Percentiles rank a stretch among this genome's conserved stretches.
phyloP scores from a whole-genome alignment of 2,888 invertebrate genomes.

The Heliconius ethilla region DNA sequence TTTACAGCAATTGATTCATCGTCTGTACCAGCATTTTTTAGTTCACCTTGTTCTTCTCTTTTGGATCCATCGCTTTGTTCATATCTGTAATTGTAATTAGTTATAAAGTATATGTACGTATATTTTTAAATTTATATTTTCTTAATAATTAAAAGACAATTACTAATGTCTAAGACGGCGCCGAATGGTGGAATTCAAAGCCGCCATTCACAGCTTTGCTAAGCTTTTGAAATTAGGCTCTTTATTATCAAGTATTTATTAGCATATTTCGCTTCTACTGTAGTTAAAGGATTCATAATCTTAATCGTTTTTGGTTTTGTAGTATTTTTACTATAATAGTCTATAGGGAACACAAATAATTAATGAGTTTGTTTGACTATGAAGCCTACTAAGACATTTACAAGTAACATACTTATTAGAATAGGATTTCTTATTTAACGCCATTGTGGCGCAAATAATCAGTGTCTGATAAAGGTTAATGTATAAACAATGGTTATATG shows the following conservation, averaged over 20 bases:
- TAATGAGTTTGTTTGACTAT: background rate
- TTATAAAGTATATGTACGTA: background rate
- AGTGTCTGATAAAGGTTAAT: background rate
- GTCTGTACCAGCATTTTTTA: conserved; percentile 78
- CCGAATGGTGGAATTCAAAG: background rate
- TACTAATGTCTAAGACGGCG: background rate
- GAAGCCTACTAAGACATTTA: background rate
- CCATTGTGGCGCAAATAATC: background rate
- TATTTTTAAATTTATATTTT: background rate
- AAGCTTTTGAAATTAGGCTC: conserved; percentile 7
- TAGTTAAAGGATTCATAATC: no score
- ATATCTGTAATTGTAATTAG: conserved; percentile 27
- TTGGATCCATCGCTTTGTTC: conserved; percentile 80
- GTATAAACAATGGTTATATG: background rate
- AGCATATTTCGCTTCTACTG: no score
- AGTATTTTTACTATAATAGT: background rate
- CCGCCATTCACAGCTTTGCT: background rate
- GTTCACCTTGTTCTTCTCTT: conserved; percentile 74
- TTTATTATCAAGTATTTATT: background rate
- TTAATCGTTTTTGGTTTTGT: no score
- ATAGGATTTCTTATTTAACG: no score
- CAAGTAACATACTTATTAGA: no score
- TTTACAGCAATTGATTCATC: conserved; percentile 75
- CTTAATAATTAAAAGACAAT: background rate
- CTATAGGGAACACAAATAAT: background rate